phyloP scores from a whole-genome alignment of 2,113 vertebrate species.

The Cynopterus brachyotis region DNA sequence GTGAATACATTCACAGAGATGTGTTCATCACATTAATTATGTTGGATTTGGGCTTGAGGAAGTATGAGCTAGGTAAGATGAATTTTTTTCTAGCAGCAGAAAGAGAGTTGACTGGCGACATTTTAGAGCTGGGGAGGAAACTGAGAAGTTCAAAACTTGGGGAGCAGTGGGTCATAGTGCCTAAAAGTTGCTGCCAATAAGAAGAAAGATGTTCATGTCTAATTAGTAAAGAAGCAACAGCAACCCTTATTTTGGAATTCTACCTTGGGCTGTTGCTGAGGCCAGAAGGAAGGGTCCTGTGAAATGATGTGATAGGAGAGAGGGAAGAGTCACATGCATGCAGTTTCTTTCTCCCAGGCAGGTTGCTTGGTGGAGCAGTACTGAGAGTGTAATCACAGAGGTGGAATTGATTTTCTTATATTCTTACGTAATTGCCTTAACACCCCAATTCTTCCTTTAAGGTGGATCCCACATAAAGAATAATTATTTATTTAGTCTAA shows the following conservation, averaged over 20 bases:
- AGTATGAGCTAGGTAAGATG: neutral
- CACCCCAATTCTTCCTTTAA: conserved; percentile 51
- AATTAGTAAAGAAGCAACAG: neutral
- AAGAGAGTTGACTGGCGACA: neutral
- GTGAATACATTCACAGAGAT: neutral
- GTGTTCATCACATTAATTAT: neutral
- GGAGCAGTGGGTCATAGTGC: too few relatives aligned
- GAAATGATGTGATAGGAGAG: neutral
- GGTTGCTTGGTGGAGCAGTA: neutral
- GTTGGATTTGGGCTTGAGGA: neutral
- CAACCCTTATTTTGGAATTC: neutral
- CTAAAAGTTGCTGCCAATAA: neutral
- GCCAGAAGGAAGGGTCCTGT: neutral
- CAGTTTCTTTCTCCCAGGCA: neutral
- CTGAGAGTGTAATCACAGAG: neutral
- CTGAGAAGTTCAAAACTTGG: neutral
- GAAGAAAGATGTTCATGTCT: neutral
- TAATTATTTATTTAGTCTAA: conserved; percentile 64
- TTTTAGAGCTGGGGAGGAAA: neutral
- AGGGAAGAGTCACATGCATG: neutral
- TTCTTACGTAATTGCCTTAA: conserved; percentile 27
- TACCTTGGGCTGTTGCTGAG: neutral
- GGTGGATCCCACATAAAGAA: conserved; percentile 50
- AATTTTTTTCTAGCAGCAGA: neutral
- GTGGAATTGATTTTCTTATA: neutral